phyloP scores from a whole-genome alignment of 2,797 vertebrate genomes.

The Hylomyscus alleni region DNA sequence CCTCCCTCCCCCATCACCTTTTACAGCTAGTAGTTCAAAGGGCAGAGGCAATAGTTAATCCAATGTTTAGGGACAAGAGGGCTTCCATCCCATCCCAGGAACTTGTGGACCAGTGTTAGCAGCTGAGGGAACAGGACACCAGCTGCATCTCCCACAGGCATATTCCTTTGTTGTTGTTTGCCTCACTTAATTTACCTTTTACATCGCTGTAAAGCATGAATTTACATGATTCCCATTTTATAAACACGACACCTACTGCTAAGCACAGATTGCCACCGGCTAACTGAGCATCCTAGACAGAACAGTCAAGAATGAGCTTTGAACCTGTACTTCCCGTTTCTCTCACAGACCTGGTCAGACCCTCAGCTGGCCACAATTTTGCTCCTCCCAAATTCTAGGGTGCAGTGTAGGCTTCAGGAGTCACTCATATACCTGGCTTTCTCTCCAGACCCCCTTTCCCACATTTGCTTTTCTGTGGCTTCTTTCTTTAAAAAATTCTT shows the following conservation, averaged over 20 bases:
- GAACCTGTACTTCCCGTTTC: background rate
- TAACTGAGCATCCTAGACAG: background rate
- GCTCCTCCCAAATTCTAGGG: background rate
- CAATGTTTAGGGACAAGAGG: background rate
- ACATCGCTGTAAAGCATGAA: conserved; percentile 15
- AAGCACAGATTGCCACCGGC: background rate
- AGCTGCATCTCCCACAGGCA: background rate
- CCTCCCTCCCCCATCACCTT: background rate
- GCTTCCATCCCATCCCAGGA: background rate
- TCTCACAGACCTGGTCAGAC: background rate
- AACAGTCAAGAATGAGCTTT: background rate
- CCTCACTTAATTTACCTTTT: conserved; percentile 57
- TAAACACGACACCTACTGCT: background rate
- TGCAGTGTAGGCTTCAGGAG: background rate
- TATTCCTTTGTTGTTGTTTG: conserved; percentile 8
- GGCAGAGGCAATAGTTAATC: background rate
- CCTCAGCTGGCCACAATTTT: background rate
- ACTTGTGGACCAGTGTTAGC: background rate
- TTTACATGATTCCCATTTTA: conserved; percentile 49
- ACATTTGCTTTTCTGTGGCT: background rate
- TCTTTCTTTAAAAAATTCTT: background rate
- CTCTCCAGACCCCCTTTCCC: background rate
- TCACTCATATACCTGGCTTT: background rate
- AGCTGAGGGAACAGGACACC: background rate
- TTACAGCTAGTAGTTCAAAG: background rate